Evolutionary conservation across 2,797 vertebrate genomes (phyloP).

Genomic region (Cyprinodon diabolis): DNA sequence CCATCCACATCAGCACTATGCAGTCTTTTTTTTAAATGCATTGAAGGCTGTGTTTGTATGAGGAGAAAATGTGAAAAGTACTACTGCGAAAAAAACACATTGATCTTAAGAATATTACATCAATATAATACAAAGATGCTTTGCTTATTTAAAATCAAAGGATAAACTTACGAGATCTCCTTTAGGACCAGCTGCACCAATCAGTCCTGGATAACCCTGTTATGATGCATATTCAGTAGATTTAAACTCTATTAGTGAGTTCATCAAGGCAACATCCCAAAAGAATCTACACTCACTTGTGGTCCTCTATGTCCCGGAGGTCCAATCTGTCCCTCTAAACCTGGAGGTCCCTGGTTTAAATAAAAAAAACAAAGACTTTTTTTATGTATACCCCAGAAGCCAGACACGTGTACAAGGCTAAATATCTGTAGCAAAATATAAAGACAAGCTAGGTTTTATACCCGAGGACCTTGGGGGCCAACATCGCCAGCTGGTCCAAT

Average conservation of each 20-base stretch:
- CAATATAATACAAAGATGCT: background rate
- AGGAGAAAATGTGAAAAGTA: no score
- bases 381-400: slow-evolving; percentile 14
- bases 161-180: slow-evolving; percentile 82
- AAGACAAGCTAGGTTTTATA: slow-evolving; percentile 45
- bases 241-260: slow-evolving; percentile 12
- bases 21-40: no score
- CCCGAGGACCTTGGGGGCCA: slow-evolving; percentile 83
- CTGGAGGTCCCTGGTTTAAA: slow-evolving; percentile 81
- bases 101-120: background rate
- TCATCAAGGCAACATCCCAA: slow-evolving; percentile 2
- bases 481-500: slow-evolving; percentile 79
- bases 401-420: slow-evolving; percentile 14
- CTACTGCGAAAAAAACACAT: no score
- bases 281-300: slow-evolving; percentile 75
- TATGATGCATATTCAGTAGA: slow-evolving; percentile 18
- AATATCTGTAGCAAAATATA: slow-evolving; percentile 7
- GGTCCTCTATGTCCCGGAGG: slow-evolving; percentile 78
- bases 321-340: slow-evolving; percentile 84
- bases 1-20: no score
- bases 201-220: slow-evolving; percentile 82
- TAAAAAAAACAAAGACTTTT: slow-evolving; percentile 14
- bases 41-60: no score
- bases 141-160: background rate
- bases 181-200: slow-evolving; percentile 82